A percentile compares a stretch with the other conserved stretches of the same genome.
phyloP scores from a whole-genome alignment of 2,113 vertebrate genomes.

The Etheostoma spectabile region DNA sequence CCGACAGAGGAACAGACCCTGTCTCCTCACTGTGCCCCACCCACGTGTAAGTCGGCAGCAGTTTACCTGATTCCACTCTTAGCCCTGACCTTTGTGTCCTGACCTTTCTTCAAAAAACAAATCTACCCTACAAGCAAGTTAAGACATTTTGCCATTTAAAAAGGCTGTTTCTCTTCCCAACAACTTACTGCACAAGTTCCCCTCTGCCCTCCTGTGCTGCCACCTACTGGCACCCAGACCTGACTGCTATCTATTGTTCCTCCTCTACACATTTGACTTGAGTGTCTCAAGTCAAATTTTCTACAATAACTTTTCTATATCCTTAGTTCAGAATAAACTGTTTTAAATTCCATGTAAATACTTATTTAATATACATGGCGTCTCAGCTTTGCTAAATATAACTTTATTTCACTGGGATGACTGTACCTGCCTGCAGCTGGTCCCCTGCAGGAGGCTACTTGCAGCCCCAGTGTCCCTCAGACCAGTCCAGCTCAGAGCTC shows the following conservation, averaged over 20 bases:
- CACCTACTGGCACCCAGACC: constrained; percentile 56
- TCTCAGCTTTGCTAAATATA: neutral
- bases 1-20: constrained; percentile 65
- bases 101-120: neutral
- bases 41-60: constrained; percentile 77
- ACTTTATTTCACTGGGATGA: constrained; percentile 22
- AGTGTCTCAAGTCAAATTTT: neutral
- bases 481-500: constrained; percentile 83
- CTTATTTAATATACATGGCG: neutral
- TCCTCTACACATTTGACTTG: neutral
- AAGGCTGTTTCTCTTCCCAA: neutral
- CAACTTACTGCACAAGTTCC: neutral
- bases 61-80: constrained; percentile 5
- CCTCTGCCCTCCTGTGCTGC: constrained; percentile 49
- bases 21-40: constrained; percentile 56
- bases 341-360: neutral
- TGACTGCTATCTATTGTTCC: constrained; percentile 28
- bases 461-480: constrained; percentile 76
- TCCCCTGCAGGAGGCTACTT: constrained; percentile 85
- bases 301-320: neutral
- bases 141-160: neutral
- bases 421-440: constrained; percentile 83
- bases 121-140: neutral
- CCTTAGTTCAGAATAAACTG: neutral
- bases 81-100: constrained; percentile 29